Percentiles rank a stretch among this genome's conserved stretches.
Conservation (phyloP, 2,888 invertebrate species). For the Oxycera nigricornis region DNA sequence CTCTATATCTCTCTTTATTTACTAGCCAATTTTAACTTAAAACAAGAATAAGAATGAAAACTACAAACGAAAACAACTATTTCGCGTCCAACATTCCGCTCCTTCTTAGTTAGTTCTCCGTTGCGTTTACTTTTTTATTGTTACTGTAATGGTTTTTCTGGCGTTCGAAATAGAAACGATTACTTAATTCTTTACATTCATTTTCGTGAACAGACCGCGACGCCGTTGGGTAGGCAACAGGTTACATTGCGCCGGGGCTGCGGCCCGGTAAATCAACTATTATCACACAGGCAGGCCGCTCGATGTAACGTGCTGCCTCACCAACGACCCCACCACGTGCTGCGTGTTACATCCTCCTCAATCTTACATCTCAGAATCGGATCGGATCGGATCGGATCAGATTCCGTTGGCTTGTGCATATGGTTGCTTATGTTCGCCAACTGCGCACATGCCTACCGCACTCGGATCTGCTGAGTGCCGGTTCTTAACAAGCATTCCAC, state of each 20-base stretch:
- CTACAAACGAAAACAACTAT: slow-evolving; percentile 36
- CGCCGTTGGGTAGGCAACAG: slow-evolving; percentile 8
- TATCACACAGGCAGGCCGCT: slow-evolving; percentile 48
- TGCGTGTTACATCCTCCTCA: not conserved
- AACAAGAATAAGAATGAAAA: slow-evolving; percentile 36
- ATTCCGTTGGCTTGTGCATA: not conserved
- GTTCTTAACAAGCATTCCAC: not conserved
- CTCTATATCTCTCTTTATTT: slow-evolving; percentile 33
- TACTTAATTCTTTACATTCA: not conserved
- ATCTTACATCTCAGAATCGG: not conserved
- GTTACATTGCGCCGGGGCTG: slow-evolving; percentile 19
- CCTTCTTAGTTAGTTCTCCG: slow-evolving; percentile 33
- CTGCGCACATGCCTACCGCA: too few relatives aligned
- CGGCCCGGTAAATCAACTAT: slow-evolving; percentile 48
- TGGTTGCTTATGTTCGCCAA: too few relatives aligned
- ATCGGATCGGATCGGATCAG: not conserved
- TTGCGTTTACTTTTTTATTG: slow-evolving; percentile 13
- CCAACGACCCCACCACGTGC: not conserved
- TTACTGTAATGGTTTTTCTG: not conserved
- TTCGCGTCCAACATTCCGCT: slow-evolving; percentile 10
- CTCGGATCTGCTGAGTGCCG: not conserved
- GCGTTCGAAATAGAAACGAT: slow-evolving; percentile 18
- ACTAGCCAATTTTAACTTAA: slow-evolving; percentile 39
- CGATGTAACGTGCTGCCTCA: slow-evolving; percentile 43
- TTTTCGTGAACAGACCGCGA: not conserved